A percentile compares a stretch with the other conserved stretches of the same genome.
These are phyloP conservation scores for Scaptomyza caliginosa DNA, from an alignment of 2,888 invertebrate genomes.

Conservation along the genomic window DNA sequence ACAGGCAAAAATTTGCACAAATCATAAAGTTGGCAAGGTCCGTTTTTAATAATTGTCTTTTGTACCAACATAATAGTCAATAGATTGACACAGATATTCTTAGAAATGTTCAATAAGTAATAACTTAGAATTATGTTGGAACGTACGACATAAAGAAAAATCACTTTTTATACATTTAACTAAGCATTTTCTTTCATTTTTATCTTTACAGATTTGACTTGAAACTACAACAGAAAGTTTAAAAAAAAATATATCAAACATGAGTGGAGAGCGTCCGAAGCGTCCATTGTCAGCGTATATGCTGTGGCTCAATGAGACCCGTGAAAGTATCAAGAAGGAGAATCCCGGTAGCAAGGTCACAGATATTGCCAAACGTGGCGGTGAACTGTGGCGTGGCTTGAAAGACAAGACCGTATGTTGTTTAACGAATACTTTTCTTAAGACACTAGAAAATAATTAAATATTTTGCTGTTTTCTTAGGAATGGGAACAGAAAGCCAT, in stretches of 20 bases:
- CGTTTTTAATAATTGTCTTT: neutral
- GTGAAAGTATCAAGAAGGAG: slow-evolving; percentile 94
- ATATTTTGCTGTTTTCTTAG: slow-evolving; percentile 82
- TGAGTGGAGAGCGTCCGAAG: slow-evolving; percentile 96
- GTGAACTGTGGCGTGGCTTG: slow-evolving; percentile 96
- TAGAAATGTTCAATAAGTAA: no score
- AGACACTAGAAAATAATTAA: neutral
- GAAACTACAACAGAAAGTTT: slow-evolving; percentile 4
- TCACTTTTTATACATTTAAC: neutral
- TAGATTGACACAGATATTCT: slow-evolving; percentile 5
- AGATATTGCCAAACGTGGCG: slow-evolving; percentile 97
- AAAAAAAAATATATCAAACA: slow-evolving; percentile 75
- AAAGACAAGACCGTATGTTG: slow-evolving; percentile 91
- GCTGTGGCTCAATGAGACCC: slow-evolving; percentile 95
- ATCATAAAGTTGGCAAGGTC: neutral
- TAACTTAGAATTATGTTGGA: neutral
- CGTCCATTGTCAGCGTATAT: slow-evolving; percentile 96
- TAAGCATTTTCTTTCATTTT: slow-evolving; percentile 9
- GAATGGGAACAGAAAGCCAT: slow-evolving; percentile 96
- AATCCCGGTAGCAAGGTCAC: slow-evolving; percentile 96
- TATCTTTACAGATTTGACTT: slow-evolving; percentile 15
- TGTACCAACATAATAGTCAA: neutral
- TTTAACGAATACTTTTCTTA: neutral
- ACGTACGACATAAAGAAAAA: no score
- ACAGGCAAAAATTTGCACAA: neutral